A percentile compares a stretch with the other conserved stretches of the same genome.
Conservation (phyloP, 2,797 vertebrate genomes). For the Eulemur mongoz region DNA sequence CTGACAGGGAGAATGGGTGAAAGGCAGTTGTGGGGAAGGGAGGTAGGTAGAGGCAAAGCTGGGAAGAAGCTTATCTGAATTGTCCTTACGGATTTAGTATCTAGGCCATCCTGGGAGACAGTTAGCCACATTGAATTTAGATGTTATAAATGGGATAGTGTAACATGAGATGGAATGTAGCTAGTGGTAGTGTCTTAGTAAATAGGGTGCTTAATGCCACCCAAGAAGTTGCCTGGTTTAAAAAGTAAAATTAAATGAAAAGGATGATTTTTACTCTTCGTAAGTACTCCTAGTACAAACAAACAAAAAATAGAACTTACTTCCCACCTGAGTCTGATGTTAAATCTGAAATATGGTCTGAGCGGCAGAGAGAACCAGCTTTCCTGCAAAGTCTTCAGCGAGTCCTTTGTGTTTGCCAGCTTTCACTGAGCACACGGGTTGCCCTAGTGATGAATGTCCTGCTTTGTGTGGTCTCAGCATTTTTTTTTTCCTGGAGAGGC, state of each 20-base stretch:
- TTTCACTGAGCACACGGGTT: constrained; percentile 10
- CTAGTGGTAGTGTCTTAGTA: not conserved
- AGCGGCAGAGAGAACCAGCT: constrained; percentile 21
- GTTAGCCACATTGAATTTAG: not conserved
- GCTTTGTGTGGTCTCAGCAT: constrained; percentile 78
- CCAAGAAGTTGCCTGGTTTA: constrained; percentile 30
- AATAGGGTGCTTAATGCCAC: not conserved
- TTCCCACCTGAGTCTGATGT: constrained; percentile 36
- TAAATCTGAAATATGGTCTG: constrained; percentile 56
- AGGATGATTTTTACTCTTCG: constrained; percentile 44
- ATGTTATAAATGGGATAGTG: not conserved
- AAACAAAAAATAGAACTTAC: constrained; percentile 35
- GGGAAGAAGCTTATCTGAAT: not conserved
- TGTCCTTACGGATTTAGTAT: not conserved
- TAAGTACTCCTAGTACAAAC: constrained; percentile 9
- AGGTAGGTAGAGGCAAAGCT: not conserved
- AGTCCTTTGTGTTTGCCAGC: constrained; percentile 52
- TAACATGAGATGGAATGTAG: not conserved
- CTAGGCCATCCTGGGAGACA: not conserved
- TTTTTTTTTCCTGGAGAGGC: constrained; percentile 76
- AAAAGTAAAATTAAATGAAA: constrained; percentile 52
- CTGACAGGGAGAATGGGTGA: not conserved
- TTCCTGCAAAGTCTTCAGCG: constrained; percentile 30
- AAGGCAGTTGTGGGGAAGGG: not conserved
- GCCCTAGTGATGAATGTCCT: constrained; percentile 68